Evolutionary conservation across 2,888 invertebrate species (phyloP).

Genomic region (Nymphalis urticae): DNA sequence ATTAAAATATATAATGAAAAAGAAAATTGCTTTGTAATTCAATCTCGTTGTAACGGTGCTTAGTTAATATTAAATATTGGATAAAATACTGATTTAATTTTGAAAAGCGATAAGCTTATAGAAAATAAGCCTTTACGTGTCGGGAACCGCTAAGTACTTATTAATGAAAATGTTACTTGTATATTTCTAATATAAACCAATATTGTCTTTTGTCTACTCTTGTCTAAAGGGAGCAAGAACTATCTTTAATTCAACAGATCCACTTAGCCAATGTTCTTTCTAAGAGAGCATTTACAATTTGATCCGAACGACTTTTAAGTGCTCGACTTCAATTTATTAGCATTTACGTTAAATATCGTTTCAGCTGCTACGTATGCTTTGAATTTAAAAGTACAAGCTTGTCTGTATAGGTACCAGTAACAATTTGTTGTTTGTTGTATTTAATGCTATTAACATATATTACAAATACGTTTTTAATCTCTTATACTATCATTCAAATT

Average conservation of each 20-base stretch:
- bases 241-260: conserved; percentile 47
- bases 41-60: not conserved
- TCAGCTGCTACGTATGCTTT: not conserved
- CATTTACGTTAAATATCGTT: conserved; percentile 9
- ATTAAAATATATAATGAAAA: not conserved
- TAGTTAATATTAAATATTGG: no score
- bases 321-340: conserved; percentile 27
- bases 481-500: no score
- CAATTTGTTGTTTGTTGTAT: no score
- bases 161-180: no score
- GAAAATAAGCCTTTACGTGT: no score
- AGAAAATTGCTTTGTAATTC: not conserved
- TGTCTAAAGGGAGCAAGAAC: conserved; percentile 37
- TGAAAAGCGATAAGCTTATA: no score
- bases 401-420: no score
- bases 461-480: no score
- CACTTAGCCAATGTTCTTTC: conserved; percentile 39
- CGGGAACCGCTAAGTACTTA: no score
- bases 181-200: not conserved
- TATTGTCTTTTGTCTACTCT: conserved; percentile 30
- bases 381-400: no score
- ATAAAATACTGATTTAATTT: no score
- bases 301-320: conserved; percentile 38
- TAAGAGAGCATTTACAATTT: conserved; percentile 38
- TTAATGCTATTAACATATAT: no score